Base-by-base conservation (phyloP, 1,140 invertebrate genomes). In the Atta texana region DNA sequence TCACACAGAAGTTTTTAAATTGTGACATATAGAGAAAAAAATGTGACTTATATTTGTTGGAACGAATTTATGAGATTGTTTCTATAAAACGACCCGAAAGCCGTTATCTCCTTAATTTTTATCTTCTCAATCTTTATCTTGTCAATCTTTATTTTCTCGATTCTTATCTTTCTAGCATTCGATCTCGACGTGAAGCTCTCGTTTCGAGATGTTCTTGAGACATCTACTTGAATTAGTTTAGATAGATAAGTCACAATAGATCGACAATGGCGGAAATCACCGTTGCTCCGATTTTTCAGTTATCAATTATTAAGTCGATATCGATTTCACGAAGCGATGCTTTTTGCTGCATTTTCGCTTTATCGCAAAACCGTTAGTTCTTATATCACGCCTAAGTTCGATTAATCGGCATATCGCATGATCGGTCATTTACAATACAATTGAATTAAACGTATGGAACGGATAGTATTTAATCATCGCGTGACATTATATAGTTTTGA, bases 141-240 rank as follows among this genome's bases (percentile, higher is more conserved):
- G 1, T 10, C 34, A 44, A 68, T 69, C 5, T 69, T 49, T 24
- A 49, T 24, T 75, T 51, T 8, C 16, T 7, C 39, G 71, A 89
- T 82, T 77, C 71, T 87, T 87, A 72, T 89, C 84, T 10, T 28
- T 12, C n/a, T 34, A 44, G n/a, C 34, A 21, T 51, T 81, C 49
- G 84, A 89, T 89, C 39, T 44, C 87, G 51, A 53, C 21, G 16
- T 44, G 28, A 24, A 59, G 39, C 51, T 77, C 34, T 74, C 34
- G 64, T 88, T 69, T 44, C 55, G 34, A 44, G 12, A 68, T n/a
- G 24, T 76, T 59, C 24, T n/a, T 8, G 44, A 66, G 64, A 77
- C 59, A 85, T 66, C 61, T 71, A 44, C 61, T 86, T 39, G 88
- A 88, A 89, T 88, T 85, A 74, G 74, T 86, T 88, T 88, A 68